A percentile compares a stretch with the other conserved stretches of the same genome.
These are phyloP conservation scores for Linyphia triangularis DNA, from an alignment of 2,888 invertebrate genomes.

Conservation along the genomic window DNA sequence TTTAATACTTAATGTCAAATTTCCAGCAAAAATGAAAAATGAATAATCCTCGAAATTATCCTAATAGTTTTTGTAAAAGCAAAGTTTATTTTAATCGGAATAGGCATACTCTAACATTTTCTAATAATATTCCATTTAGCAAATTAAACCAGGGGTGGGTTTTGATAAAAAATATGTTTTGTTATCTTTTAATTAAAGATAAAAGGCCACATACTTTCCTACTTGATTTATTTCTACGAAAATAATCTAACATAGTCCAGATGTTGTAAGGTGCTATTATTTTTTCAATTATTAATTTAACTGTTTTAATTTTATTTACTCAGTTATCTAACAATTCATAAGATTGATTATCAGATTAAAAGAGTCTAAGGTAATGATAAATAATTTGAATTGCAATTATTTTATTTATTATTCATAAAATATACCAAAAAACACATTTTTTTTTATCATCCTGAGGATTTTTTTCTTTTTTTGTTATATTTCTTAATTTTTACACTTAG, in stretches of 20 bases:
- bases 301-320: background rate
- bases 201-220: conserved; percentile 47
- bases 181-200: conserved; percentile 71
- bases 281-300: background rate
- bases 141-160: conserved; percentile 38
- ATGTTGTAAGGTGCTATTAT: conserved; percentile 23
- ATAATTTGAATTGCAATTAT: too few relatives aligned
- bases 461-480: too few relatives aligned
- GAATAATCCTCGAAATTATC: conserved; percentile 26
- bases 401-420: too few relatives aligned
- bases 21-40: conserved; percentile 58
- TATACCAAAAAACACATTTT: too few relatives aligned
- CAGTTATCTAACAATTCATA: too few relatives aligned
- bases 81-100: conserved; percentile 8
- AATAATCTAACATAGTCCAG: conserved; percentile 59
- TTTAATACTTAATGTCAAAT: conserved; percentile 29
- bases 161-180: background rate
- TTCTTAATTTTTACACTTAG: too few relatives aligned
- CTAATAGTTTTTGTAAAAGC: conserved; percentile 11
- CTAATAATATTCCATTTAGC: conserved; percentile 65
- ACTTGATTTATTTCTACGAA: conserved; percentile 53
- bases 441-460: too few relatives aligned
- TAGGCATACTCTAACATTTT: conserved; percentile 2
- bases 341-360: too few relatives aligned
- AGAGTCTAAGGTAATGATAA: too few relatives aligned